Base-by-base conservation (phyloP, 2,113 vertebrate genomes). In the Epinephelus fuscoguttatus region DNA sequence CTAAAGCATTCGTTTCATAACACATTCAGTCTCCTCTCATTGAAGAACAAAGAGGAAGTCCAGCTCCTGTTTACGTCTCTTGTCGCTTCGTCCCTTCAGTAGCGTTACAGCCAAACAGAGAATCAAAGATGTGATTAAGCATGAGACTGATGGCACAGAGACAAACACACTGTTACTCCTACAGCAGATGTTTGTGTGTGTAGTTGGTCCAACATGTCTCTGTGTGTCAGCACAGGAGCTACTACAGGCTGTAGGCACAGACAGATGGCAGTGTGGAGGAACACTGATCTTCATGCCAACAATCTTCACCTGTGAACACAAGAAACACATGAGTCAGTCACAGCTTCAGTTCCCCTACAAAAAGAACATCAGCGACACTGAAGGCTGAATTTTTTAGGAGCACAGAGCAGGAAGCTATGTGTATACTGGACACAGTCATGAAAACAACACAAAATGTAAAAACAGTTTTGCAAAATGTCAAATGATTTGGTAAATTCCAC, bases 221-320 rank as follows among this genome's bases (percentile, higher is more conserved):
- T 56, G n/a, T 56, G 45, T 55, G 53, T 56, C 53, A 23, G 53
- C 53, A 13, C 53, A 56, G n/a, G 53, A 56, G 53, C n/a, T 56
- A 13, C n/a, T 56, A 23, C 3, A 2, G 55, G 55, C 4, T 56
- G 1, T 0, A 10, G 59, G 8, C 3, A 33, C 59, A 61, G 9
- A 33, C 27, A 33, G 8, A 61, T 18, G 27, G 7, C 8, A 0
- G 7, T 7, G 0, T 1, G 0, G 0, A 0, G 7, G 17, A 4
- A 61, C 59, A 60, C 1, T 18, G 0, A 1, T 0, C 0, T 13
- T 9, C 15, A 8, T 9, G 15, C 59, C 59, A 60, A 15, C 27
- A 60, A 0, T 4, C 2, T 3, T 3, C 6, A 4, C 0, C 59
- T 61, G 59, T 11, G 59, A 61, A 61, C 3, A 19, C 7, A 33